Evolutionary conservation across 2,797 vertebrate species (phyloP).

Genomic region (Muraenolepis orangiensis): DNA sequence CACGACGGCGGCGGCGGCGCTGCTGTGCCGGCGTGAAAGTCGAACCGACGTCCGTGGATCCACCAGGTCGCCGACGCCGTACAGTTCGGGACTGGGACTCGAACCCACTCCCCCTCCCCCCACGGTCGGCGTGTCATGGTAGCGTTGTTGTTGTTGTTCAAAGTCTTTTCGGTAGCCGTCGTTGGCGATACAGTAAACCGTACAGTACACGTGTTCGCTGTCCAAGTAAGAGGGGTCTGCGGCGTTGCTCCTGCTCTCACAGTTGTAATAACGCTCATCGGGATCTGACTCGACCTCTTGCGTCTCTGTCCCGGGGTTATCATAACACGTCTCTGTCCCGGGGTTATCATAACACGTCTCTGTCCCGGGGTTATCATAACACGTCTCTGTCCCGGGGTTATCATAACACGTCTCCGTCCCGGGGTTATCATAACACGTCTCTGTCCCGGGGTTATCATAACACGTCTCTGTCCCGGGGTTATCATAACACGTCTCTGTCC

Average conservation of each 20-base stretch:
- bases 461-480: conserved; percentile 28
- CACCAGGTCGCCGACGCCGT: conserved; percentile 74
- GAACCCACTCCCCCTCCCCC: conserved; percentile 38
- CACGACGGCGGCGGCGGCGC: conserved; percentile 37
- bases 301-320: conserved; percentile 27
- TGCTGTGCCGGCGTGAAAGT: conserved; percentile 43
- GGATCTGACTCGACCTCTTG: conserved; percentile 22
- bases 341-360: too few species aligned
- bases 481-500: conserved; percentile 27
- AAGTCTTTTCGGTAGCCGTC: conserved; percentile 63
- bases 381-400: conserved; percentile 28
- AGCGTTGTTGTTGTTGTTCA: conserved; percentile 24
- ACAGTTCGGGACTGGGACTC: conserved; percentile 50
- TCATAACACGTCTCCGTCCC: conserved; percentile 34
- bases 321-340: too few species aligned
- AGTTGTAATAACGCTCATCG: conserved; percentile 13
- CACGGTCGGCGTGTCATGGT: conserved; percentile 26
- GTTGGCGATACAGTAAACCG: conserved; percentile 88
- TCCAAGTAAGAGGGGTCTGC: background rate
- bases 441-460: conserved; percentile 27
- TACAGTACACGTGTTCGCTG: conserved; percentile 82
- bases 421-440: conserved; percentile 15
- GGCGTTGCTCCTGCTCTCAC: conserved; percentile 16
- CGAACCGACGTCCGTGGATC: conserved; percentile 61
- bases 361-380: conserved; percentile 28